Percentiles rank a stretch among this genome's conserved stretches.
Evolutionary conservation across 2,888 invertebrate species (phyloP).

Genomic region (Ichneumon xanthorius): DNA sequence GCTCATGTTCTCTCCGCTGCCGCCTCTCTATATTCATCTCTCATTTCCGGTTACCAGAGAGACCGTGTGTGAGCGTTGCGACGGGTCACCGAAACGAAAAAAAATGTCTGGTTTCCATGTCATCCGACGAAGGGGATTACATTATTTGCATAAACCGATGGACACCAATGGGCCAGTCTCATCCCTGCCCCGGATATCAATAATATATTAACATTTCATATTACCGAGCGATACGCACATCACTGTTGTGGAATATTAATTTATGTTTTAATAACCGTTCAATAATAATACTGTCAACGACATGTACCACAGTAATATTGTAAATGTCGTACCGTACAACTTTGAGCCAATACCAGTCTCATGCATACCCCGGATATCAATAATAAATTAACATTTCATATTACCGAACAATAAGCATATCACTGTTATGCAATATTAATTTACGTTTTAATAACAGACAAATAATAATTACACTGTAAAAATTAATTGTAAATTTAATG

Average conservation of each 20-base stretch:
- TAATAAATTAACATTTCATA: neutral
- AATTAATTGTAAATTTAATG: too few species aligned
- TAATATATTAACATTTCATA: neutral
- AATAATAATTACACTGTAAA: neutral
- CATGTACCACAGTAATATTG: neutral
- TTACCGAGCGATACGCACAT: neutral
- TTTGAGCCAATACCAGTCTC: neutral
- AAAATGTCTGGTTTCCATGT: conserved; percentile 30
- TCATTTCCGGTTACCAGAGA: conserved; percentile 50
- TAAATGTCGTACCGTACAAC: neutral
- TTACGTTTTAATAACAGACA: neutral
- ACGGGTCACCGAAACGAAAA: conserved; percentile 11
- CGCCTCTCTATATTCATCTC: conserved; percentile 38
- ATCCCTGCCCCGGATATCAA: neutral
- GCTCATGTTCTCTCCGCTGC: conserved; percentile 13
- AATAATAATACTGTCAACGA: neutral
- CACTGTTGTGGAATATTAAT: neutral
- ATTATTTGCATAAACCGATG: conserved; percentile 29
- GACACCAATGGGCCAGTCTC: conserved; percentile 16
- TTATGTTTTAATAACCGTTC: neutral
- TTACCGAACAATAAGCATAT: neutral
- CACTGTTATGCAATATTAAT: neutral
- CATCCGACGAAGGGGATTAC: conserved; percentile 3
- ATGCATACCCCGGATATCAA: neutral
- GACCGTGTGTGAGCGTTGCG: neutral